A percentile compares a stretch with the other conserved stretches of the same genome.
Evolutionary conservation across 2,797 vertebrate species (phyloP).

Genomic region (Micropoecilia bifurca): DNA sequence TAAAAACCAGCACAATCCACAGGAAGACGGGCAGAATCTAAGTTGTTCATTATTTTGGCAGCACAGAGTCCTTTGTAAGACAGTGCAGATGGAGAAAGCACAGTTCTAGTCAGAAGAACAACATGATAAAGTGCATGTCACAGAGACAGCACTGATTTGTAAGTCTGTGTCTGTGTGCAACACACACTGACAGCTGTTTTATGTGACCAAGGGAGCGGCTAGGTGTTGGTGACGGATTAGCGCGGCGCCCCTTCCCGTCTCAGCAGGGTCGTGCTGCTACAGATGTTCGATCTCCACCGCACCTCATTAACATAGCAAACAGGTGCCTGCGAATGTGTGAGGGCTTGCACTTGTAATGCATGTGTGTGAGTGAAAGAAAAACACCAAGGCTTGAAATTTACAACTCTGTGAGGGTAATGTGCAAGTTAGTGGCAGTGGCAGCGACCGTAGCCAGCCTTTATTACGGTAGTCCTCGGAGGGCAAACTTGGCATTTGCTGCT

Average conservation of each 20-base stretch:
- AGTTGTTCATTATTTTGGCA: slow-evolving; percentile 69
- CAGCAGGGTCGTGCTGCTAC: slow-evolving; percentile 66
- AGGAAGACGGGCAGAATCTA: slow-evolving; percentile 33
- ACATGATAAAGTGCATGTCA: slow-evolving; percentile 45
- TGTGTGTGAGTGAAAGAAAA: slow-evolving; percentile 26
- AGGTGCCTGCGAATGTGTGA: slow-evolving; percentile 48
- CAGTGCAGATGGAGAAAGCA: slow-evolving; percentile 51
- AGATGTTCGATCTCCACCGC: slow-evolving; percentile 70
- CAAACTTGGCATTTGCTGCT: slow-evolving; percentile 59
- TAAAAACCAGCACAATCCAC: slow-evolving; percentile 37
- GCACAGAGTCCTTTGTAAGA: slow-evolving; percentile 50
- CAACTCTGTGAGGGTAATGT: slow-evolving; percentile 33
- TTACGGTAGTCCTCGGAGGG: slow-evolving; percentile 45
- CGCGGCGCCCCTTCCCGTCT: slow-evolving; percentile 46
- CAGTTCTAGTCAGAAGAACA: slow-evolving; percentile 40
- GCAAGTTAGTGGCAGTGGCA: slow-evolving; percentile 49
- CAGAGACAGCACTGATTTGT: slow-evolving; percentile 22
- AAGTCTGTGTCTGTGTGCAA: slow-evolving; percentile 27
- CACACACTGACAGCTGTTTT: slow-evolving; percentile 8
- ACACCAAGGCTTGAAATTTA: slow-evolving; percentile 48
- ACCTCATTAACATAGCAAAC: slow-evolving; percentile 76
- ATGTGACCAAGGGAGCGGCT: slow-evolving; percentile 25
- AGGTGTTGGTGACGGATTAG: slow-evolving; percentile 49
- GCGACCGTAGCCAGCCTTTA: slow-evolving; percentile 62
- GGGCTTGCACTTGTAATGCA: slow-evolving; percentile 8